Conservation (phyloP, 1,140 invertebrate genomes). For the Drosophila athabasca region DNA sequence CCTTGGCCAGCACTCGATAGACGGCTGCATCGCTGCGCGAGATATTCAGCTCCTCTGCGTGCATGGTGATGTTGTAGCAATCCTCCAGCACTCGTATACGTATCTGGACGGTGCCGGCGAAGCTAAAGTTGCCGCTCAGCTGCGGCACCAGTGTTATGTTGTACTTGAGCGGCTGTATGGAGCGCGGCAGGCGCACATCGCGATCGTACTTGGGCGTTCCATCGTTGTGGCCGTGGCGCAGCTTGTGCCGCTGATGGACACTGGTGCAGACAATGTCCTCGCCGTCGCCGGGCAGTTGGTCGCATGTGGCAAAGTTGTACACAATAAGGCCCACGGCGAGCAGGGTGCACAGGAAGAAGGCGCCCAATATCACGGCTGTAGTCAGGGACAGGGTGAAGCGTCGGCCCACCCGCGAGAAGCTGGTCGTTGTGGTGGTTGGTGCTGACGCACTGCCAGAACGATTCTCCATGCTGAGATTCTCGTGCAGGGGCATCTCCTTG, state of each 20-base stretch:
- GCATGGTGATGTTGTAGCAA: constrained; percentile 90
- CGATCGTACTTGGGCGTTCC: constrained; percentile 69
- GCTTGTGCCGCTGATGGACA: constrained; percentile 78
- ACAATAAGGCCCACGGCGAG: constrained; percentile 87
- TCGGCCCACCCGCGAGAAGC: constrained; percentile 54
- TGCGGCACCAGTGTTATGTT: constrained; percentile 89
- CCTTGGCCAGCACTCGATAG: constrained; percentile 46
- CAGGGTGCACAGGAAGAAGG: constrained; percentile 74
- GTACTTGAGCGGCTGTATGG: constrained; percentile 88
- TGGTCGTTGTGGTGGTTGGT: constrained; percentile 45
- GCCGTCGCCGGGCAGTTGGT: constrained; percentile 79
- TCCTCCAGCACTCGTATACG: constrained; percentile 87
- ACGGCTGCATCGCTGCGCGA: constrained; percentile 85
- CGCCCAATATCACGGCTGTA: constrained; percentile 62
- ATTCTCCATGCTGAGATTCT: constrained; percentile 71
- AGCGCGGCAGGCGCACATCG: constrained; percentile 88
- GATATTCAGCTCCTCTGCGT: constrained; percentile 88
- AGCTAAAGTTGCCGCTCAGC: constrained; percentile 90
- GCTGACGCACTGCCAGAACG: constrained; percentile 27
- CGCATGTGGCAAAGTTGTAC: constrained; percentile 88
- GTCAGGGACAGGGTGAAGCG: constrained; percentile 59
- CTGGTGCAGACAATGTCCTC: constrained; percentile 83
- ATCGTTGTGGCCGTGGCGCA: constrained; percentile 54
- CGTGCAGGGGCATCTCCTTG: constrained; percentile 70
- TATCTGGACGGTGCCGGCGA: constrained; percentile 89